Evolutionary conservation across 2,113 vertebrate genomes (phyloP), one percentile per base, ranked within the genome.

Genomic region (Phalacrocorax carbo): DNA sequence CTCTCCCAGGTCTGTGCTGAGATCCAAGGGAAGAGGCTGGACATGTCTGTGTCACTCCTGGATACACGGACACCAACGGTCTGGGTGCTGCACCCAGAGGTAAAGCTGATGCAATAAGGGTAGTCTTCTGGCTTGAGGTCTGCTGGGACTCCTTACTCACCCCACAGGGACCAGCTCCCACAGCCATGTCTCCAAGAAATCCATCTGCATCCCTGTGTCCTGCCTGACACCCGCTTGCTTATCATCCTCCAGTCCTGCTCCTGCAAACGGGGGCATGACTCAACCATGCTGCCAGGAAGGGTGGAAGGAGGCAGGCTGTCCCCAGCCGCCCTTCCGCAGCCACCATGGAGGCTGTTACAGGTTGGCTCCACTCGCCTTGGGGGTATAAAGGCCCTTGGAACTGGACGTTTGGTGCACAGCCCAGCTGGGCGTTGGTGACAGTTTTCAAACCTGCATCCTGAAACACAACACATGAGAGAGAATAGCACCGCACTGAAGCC

Each of bases 181-280:
- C 49, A 99, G 94, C 98, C 98, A 98, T 0, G 97, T 98, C 92
- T 97, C 97, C 14, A 98, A 91, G 87, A 98, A 98, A 61, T 97
- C 97, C 8, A 55, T 95, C 15, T 98, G 95, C n/a, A 19, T 54
- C 46, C 13, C 13, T 7, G 32, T 4, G 34, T 21, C 20, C 23
- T 10, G 21, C 52, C 8, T 34, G 27, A 7, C 36, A 27, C 13
- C 20, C 1, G 9, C 71, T 64, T 7, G 29, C 26, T 40, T 16
- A 21, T 51, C 4, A 4, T 18, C 7, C 65, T 30, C 46, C 22
- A 1, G 4, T 2, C 2, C 11, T 10, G 18, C 19, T 38, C 3
- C 61, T 69, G 42, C 62, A 61, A 68, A 61, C 12, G 62, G 55
- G 7, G 40, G 9, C 29, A 29, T 1, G 4, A 22, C 29, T 11